A percentile compares a stretch with the other conserved stretches of the same genome.
Conservation (phyloP, 2,888 invertebrate genomes). For the Pachliopta kotzebuea region DNA sequence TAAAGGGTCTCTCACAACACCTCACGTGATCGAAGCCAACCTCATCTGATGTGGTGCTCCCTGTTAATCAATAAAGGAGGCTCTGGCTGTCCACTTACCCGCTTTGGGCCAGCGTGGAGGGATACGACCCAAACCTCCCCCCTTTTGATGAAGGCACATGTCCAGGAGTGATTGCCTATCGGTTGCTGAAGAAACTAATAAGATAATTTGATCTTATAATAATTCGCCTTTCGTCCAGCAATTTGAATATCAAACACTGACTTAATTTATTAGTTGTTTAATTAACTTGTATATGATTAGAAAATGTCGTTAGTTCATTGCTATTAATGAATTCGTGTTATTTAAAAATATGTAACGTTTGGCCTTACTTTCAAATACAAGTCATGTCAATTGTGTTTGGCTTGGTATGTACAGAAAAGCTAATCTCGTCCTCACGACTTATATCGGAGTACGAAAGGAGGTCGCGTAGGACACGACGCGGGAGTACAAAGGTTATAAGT, state of each 20-base stretch:
- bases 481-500: constrained; percentile 36
- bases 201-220: too few species aligned
- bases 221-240: too few species aligned
- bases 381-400: constrained; percentile 41
- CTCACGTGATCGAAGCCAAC: too few species aligned
- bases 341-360: constrained; percentile 30
- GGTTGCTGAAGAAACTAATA: too few species aligned
- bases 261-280: background rate
- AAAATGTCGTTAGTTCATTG: background rate
- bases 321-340: constrained; percentile 5
- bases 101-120: too few species aligned
- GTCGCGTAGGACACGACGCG: constrained; percentile 43
- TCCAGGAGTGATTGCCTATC: too few species aligned
- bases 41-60: too few species aligned
- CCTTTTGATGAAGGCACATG: too few species aligned
- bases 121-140: too few species aligned
- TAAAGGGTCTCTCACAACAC: too few species aligned
- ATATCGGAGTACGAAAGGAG: constrained; percentile 44
- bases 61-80: too few species aligned
- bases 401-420: constrained; percentile 50
- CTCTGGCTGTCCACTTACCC: too few species aligned
- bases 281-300: background rate
- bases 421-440: constrained; percentile 63
- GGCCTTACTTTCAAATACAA: constrained; percentile 44
- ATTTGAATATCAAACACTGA: background rate